Percentiles rank a stretch among this genome's conserved stretches.
Evolutionary conservation across 2,797 vertebrate species (phyloP).

Genomic region (Phyllotis vaccarum): DNA sequence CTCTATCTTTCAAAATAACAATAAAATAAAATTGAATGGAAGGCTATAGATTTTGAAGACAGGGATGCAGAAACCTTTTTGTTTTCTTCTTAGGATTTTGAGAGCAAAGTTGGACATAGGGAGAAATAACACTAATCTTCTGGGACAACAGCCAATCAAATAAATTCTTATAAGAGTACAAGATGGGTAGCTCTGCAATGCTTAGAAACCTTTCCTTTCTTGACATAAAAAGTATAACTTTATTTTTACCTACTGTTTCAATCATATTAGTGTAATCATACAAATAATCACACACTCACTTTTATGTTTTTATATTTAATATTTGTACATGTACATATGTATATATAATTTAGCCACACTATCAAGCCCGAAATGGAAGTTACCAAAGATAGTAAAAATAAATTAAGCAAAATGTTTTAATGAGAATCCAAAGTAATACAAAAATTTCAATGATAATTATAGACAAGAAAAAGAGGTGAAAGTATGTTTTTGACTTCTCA

Average conservation of each 20-base stretch:
- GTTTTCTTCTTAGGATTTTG: constrained; percentile 52
- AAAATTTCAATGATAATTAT: background rate
- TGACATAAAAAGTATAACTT: background rate
- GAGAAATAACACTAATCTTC: constrained; percentile 63
- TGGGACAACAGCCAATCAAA: constrained; percentile 58
- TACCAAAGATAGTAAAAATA: background rate
- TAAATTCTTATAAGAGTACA: constrained; percentile 30
- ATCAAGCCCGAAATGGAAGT: background rate
- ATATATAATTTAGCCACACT: background rate
- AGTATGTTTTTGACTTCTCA: background rate
- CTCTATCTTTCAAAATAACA: constrained; percentile 69
- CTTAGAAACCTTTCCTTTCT: background rate
- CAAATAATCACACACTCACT: too few species aligned
- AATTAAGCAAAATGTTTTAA: background rate
- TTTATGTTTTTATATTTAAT: too few species aligned
- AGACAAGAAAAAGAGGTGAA: background rate
- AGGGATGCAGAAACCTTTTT: constrained; percentile 36
- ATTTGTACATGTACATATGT: background rate
- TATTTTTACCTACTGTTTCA: background rate
- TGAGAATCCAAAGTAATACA: background rate
- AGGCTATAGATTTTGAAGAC: constrained; percentile 64
- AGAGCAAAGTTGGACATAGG: constrained; percentile 47
- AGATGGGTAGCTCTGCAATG: background rate
- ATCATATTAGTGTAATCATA: background rate
- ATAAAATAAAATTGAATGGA: constrained; percentile 78